Base-by-base conservation (phyloP, 2,113 vertebrate genomes). In the Balaeniceps rex region DNA sequence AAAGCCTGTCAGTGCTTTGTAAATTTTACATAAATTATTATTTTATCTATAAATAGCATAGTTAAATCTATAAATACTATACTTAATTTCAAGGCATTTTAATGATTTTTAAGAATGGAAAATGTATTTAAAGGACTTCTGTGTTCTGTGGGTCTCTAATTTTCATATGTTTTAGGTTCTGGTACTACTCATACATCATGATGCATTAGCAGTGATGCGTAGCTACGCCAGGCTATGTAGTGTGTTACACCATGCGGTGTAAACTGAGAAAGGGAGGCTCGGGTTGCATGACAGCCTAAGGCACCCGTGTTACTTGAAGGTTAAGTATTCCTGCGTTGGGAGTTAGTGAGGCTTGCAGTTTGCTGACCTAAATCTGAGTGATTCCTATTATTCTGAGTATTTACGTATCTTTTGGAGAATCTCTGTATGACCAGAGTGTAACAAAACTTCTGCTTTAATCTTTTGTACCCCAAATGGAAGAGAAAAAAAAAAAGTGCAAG, bases 21-120 rank as follows among this genome's bases (percentile, higher is more conserved):
- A 81, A 93, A 85, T 90, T 91, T 89, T 85, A 83, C 60, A 80
- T 88, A 42, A 95, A 94, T 94, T 93, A 83, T 19, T 64, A 14
- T 63, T 83, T 95, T 77, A 74, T 95, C 22, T 23, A 64, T 74
- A 83, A 96, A 76, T 70, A 66, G 14, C 24, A 11, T 28, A 14
- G 44, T 70, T 79, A 66, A 31, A 72, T 58, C 75, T 47, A 31
- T 60, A 75, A 79, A 68, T 52, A 46, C 21, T 5, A 4, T 24
- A 10, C 77, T 86, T 86, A 79, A 69, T 51, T 81, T 60, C 42
- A 77, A 40, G 40, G 34, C 36, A 54, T 76, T 89, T 94, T 24
- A 65, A 68, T 44, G 23, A 33, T 60, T 94, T 94, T 91, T 52
- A 78, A 70, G 81, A 44, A 46, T 55, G 44, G 57, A 83, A 88